Evolutionary conservation across 1,140 invertebrate genomes (phyloP).

Genomic region (Andrena cerasifolii): DNA sequence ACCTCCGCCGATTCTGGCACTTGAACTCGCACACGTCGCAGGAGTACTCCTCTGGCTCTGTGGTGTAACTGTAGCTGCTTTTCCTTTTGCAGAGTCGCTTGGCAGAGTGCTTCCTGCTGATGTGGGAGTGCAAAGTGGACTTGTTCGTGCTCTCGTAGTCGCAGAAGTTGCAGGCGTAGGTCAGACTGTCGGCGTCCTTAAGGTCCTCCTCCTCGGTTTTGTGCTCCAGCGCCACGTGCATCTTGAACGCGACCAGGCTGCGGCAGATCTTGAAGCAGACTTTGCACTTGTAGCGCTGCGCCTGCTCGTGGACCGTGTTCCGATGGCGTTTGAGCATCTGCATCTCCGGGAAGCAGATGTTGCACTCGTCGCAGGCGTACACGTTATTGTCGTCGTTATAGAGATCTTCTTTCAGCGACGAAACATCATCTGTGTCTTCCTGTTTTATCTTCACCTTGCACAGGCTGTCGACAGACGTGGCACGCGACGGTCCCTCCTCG

Average conservation of each 20-base stretch:
- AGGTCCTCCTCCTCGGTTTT: slow-evolving; percentile 21
- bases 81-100: not conserved
- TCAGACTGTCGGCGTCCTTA: slow-evolving; percentile 6
- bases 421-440: slow-evolving; percentile 14
- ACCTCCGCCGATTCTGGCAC: slow-evolving; percentile 78
- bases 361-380: slow-evolving; percentile 80
- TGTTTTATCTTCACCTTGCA: slow-evolving; percentile 61
- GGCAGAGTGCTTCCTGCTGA: slow-evolving; percentile 68
- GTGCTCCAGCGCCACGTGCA: slow-evolving; percentile 64
- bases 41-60: slow-evolving; percentile 35
- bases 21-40: slow-evolving; percentile 76
- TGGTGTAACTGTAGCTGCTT: not conserved
- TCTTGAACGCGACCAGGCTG: slow-evolving; percentile 59
- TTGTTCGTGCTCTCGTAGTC: slow-evolving; percentile 67
- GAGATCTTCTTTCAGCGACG: not conserved
- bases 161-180: slow-evolving; percentile 67
- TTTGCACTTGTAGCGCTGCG: slow-evolving; percentile 67
- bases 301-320: slow-evolving; percentile 49
- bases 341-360: slow-evolving; percentile 82
- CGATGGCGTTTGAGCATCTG: slow-evolving; percentile 79
- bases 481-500: not conserved
- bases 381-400: slow-evolving; percentile 31
- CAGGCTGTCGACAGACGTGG: slow-evolving; percentile 6
- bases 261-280: slow-evolving; percentile 67
- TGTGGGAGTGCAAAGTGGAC: slow-evolving; percentile 71